Percentiles rank a stretch among this genome's conserved stretches.
phyloP scores from a whole-genome alignment of 23 tunicate genomes.

The Halocynthia roretzi region DNA sequence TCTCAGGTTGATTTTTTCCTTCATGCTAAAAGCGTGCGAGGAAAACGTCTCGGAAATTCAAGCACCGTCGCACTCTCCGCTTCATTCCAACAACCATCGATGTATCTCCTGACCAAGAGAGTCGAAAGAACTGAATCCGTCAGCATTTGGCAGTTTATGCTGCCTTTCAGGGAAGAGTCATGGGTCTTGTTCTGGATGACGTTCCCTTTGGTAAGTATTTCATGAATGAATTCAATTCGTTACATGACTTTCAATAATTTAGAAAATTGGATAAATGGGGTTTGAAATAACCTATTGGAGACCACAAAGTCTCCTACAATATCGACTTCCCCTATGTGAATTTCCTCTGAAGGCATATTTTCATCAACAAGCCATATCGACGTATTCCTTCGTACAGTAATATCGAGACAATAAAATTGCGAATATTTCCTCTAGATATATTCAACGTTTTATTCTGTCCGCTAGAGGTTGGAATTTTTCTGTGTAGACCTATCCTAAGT shows the following conservation, averaged over 20 bases:
- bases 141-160: constrained; percentile 63
- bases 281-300: no score
- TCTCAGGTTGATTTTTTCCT: constrained; percentile 50
- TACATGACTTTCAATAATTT: not conserved
- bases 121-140: constrained; percentile 35
- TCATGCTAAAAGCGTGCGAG: constrained; percentile 53
- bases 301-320: no score
- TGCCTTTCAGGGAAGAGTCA: constrained; percentile 42
- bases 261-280: no score
- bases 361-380: no score
- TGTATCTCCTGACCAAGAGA: constrained; percentile 46
- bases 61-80: constrained; percentile 23
- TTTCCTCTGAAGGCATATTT: no score
- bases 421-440: no score
- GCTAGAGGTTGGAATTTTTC: no score
- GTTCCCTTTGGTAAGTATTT: constrained; percentile 19
- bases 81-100: constrained; percentile 44
- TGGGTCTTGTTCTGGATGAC: constrained; percentile 41
- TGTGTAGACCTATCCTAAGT: no score
- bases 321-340: no score
- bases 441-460: no score
- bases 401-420: no score
- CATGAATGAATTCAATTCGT: constrained; percentile 1
- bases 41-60: constrained; percentile 40
- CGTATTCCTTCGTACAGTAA: no score